Conservation (phyloP, 1,140 invertebrate genomes). For the Papilio aristodemus region DNA sequence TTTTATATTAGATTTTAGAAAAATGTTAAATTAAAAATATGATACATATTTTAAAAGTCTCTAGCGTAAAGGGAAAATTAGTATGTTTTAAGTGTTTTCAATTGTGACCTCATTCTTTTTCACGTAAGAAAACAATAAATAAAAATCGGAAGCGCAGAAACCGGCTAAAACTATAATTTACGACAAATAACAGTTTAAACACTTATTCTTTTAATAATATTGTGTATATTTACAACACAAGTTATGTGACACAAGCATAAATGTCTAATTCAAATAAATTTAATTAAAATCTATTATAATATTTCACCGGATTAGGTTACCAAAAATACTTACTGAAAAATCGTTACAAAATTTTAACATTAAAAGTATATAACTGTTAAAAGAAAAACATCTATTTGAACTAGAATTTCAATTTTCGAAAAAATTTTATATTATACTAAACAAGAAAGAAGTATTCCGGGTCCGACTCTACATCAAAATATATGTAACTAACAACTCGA, state of each 20-base stretch:
- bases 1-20: too few species aligned
- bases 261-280: neutral
- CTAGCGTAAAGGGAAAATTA: too few species aligned
- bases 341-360: neutral
- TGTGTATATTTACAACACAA: neutral
- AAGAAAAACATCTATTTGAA: neutral
- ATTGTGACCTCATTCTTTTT: neutral
- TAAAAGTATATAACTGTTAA: neutral
- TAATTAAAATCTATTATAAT: neutral
- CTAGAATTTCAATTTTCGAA: constrained; percentile 12
- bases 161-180: neutral
- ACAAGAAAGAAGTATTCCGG: neutral
- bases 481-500: constrained; percentile 21
- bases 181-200: neutral
- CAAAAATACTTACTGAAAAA: constrained; percentile 1
- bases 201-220: neutral
- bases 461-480: constrained; percentile 10
- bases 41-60: too few species aligned
- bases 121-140: neutral
- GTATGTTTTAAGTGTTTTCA: neutral
- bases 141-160: neutral
- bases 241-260: neutral
- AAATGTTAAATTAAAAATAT: too few species aligned
- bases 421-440: constrained; percentile 15
- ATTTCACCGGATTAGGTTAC: constrained; percentile 1